Percentiles rank a stretch among this genome's conserved stretches.
Evolutionary conservation across 1,140 invertebrate species (phyloP).

Genomic region (Parapsyche elsis): DNA sequence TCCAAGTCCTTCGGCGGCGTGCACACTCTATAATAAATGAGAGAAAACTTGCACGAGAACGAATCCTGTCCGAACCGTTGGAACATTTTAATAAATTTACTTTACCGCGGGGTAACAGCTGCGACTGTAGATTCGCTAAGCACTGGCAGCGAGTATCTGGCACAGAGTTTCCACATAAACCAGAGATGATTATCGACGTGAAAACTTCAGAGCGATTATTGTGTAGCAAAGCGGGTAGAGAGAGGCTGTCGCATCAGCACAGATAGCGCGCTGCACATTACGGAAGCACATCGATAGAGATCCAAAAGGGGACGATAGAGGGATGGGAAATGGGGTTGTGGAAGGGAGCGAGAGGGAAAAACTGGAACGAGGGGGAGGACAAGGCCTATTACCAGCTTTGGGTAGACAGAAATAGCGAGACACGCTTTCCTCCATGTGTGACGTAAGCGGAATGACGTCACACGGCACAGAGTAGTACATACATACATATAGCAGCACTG

Average conservation of each 20-base stretch:
- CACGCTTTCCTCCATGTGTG: neutral
- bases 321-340: neutral
- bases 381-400: conserved; percentile 12
- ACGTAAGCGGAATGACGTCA: conserved; percentile 22
- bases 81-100: too few species aligned
- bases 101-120: too few species aligned
- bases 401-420: neutral
- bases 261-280: neutral
- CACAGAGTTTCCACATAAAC: too few species aligned
- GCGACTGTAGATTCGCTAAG: too few species aligned
- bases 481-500: too few species aligned
- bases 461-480: neutral
- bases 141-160: too few species aligned
- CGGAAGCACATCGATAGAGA: conserved; percentile 22
- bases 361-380: conserved; percentile 4
- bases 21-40: too few species aligned
- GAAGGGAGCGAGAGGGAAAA: neutral
- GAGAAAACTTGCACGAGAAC: too few species aligned
- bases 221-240: neutral
- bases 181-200: neutral
- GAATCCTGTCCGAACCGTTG: too few species aligned
- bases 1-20: too few species aligned
- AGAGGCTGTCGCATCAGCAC: neutral
- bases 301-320: neutral
- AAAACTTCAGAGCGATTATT: conserved; percentile 7